Evolutionary conservation across 2,113 vertebrate genomes (phyloP).

Genomic region (Tichodroma muraria): DNA sequence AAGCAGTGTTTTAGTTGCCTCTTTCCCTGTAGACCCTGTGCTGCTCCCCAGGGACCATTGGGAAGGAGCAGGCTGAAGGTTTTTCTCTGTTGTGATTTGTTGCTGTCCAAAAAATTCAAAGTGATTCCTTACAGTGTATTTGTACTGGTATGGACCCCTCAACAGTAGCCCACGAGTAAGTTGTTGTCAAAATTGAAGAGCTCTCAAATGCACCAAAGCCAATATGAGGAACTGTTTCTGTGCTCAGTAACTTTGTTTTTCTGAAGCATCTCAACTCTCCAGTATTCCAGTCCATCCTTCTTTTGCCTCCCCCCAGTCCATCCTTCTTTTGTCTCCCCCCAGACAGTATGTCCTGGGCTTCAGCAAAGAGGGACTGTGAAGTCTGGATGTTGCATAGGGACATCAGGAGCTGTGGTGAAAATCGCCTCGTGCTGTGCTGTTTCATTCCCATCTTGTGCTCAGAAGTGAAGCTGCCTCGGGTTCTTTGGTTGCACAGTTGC

Average conservation of each 20-base stretch:
- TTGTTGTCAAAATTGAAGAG: not conserved
- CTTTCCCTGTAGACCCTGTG: not conserved
- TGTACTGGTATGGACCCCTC: not conserved
- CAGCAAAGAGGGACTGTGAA: not conserved
- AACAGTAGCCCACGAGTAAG: not conserved
- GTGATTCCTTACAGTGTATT: not conserved
- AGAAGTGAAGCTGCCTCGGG: not conserved
- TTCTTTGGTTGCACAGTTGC: not conserved
- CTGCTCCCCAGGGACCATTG: not conserved
- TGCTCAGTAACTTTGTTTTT: not conserved
- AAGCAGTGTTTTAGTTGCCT: not conserved
- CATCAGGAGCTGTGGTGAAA: not conserved
- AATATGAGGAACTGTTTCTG: not conserved
- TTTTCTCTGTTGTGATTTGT: not conserved
- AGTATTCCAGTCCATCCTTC: not conserved
- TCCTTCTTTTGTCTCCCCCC: not conserved
- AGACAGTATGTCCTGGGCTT: not conserved
- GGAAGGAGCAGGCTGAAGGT: not conserved
- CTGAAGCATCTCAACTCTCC: not conserved
- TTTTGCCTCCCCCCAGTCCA: not conserved
- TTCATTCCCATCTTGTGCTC: not conserved
- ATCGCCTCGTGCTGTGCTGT: fast-evolving
- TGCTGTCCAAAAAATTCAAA: not conserved
- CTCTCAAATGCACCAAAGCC: not conserved
- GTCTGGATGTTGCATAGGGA: not conserved